Base-by-base conservation (phyloP, 2,888 invertebrate genomes). In the Spisula subtruncata region DNA sequence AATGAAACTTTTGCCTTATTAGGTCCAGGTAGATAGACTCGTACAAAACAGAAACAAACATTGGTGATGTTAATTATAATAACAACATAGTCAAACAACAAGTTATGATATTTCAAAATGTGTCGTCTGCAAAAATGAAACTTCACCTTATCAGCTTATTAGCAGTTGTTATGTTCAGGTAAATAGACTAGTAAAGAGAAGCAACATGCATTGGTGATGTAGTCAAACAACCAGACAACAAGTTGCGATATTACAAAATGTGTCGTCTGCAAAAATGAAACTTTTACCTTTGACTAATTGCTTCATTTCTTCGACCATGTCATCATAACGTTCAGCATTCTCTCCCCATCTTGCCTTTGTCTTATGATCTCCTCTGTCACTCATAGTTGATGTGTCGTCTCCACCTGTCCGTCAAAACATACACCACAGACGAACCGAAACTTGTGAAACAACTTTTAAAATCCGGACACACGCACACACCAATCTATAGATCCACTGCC, bases 251-350 rank as follows among this genome's bases (percentile, higher is more conserved):
- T 66, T n/a, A 25, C 25, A 66, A n/a, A 25, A 66, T 6, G 2
- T 66, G 25, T 25, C 60, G 10, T 66, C 60, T 66, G 25, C 60
- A 25, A 66, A 18, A 56, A 66, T 25, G 25, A 66, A 66, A 66
- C 2, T 25, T 66, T 66, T 75, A 86, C 86, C 99, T 99, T 88
- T 66, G 6, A 89, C 85, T 1, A 92, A 51, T 35, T 32, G 51
- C 14, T 48, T 85, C 99, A 99, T 99, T 97, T 99, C 98, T 96
- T 98, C 98, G 96, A 99, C 99, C 99, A 99, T 99, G 97, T 99
- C 99, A 97, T 99, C 99, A 97, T 99, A 99, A 82, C 97, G 98
- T 97, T 99, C 99, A 93, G 99, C 99, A 97, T 99, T 99, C 98
- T 99, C 99, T 97, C 99, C 99, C 97, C 99, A 98, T 98, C 99